These are phyloP conservation scores for Ceyx margarethae DNA, from an alignment of 2,113 vertebrate species.

Conservation along the genomic window DNA sequence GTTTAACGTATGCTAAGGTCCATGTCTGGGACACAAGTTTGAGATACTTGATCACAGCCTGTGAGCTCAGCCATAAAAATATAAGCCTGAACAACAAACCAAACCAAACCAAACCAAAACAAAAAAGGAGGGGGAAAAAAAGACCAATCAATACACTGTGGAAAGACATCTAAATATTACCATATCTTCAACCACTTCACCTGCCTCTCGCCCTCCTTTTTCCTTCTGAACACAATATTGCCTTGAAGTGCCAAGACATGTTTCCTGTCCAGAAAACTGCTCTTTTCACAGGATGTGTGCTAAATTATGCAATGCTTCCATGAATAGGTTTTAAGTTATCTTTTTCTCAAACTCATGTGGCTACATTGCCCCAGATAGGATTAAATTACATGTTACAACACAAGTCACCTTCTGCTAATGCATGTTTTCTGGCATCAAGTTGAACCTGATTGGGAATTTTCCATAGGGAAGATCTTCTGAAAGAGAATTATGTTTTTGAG, in stretches of 20 bases:
- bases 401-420: background rate
- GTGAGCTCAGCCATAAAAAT: background rate
- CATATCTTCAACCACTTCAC: background rate
- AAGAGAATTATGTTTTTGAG: constrained; percentile 4
- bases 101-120: background rate
- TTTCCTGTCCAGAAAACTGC: background rate
- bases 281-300: background rate
- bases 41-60: background rate
- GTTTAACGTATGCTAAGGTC: background rate
- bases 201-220: background rate
- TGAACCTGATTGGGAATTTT: background rate
- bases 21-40: background rate
- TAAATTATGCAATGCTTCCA: background rate
- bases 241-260: background rate
- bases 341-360: background rate
- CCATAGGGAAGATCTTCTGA: background rate
- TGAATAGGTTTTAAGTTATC: background rate
- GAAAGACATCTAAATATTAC: background rate
- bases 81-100: background rate
- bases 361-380: background rate
- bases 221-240: background rate
- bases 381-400: background rate
- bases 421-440: background rate
- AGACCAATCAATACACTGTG: background rate
- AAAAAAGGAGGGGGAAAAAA: background rate